A percentile compares a stretch with the other conserved stretches of the same genome.
These are phyloP conservation scores for Cyprinodon variegatus DNA, from an alignment of 2,113 vertebrate species.

Conservation along the genomic window DNA sequence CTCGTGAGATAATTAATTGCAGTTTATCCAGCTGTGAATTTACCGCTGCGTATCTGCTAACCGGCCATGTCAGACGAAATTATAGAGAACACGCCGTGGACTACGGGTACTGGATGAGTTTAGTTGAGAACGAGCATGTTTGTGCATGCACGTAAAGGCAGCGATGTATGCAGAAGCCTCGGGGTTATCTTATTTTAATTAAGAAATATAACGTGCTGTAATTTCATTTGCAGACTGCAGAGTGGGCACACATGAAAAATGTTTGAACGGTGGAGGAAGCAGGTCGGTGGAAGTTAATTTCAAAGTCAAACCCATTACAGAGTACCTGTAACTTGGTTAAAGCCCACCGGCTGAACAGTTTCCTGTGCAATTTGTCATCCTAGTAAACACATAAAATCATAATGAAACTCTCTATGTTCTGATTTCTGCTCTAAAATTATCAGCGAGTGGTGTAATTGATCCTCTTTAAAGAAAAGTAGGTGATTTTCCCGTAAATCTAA, in stretches of 20 bases:
- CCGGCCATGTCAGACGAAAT: constrained; percentile 6
- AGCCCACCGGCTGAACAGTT: constrained; percentile 40
- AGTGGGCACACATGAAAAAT: constrained; percentile 18
- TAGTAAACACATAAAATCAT: constrained; percentile 9
- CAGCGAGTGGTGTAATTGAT: constrained; percentile 2
- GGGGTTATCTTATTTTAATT: constrained; percentile 73
- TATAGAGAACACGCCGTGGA: neutral
- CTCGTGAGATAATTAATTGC: constrained; percentile 51
- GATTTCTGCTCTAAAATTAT: neutral
- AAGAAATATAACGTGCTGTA: constrained; percentile 64
- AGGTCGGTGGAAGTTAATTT: constrained; percentile 58
- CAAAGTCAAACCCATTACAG: constrained; percentile 64
- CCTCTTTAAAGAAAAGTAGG: neutral
- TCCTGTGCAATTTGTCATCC: constrained; percentile 8
- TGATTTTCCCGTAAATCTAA: neutral
- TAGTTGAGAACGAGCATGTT: constrained; percentile 29
- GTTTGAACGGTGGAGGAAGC: constrained; percentile 9
- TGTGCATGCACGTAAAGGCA: constrained; percentile 38
- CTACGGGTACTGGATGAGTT: constrained; percentile 12
- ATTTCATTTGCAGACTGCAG: constrained; percentile 72
- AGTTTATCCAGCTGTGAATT: constrained; percentile 36
- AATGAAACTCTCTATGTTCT: neutral
- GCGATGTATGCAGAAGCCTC: constrained; percentile 57
- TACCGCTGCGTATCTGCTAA: constrained; percentile 11
- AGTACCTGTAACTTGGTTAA: constrained; percentile 46